These are phyloP conservation scores for Pterophyllum scalare DNA, from an alignment of 2,113 vertebrate species.

Conservation along the genomic window DNA sequence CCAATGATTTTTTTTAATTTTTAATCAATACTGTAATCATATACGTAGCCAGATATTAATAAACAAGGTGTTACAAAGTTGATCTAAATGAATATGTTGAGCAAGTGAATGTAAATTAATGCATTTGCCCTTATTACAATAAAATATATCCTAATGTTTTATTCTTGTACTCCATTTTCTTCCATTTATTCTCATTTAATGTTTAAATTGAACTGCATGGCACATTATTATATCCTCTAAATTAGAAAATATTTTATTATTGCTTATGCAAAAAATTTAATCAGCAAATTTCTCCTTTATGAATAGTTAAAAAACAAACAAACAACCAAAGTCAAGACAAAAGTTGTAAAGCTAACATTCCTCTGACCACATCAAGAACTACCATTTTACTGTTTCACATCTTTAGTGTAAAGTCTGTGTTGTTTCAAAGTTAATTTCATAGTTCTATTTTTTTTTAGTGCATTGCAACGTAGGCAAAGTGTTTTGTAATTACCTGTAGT, in stretches of 20 bases:
- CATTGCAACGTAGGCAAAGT: not conserved
- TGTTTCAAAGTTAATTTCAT: not conserved
- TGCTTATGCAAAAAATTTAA: not conserved
- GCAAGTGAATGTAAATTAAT: not conserved
- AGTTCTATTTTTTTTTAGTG: not conserved
- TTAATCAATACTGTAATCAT: not conserved
- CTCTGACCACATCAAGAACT: not conserved
- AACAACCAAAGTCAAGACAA: fast-evolving
- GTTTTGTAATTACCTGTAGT: not conserved
- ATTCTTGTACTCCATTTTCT: not conserved
- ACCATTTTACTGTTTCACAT: not conserved
- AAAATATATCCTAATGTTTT: not conserved
- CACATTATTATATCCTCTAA: not conserved
- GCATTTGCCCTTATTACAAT: not conserved
- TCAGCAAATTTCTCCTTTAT: not conserved
- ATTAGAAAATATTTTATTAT: not conserved
- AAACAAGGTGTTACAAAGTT: not conserved
- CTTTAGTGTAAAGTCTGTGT: not conserved
- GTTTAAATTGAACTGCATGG: not conserved
- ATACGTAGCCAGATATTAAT: not conserved
- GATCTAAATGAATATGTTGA: not conserved
- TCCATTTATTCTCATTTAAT: not conserved
- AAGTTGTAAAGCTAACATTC: not conserved
- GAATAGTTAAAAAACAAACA: not conserved
- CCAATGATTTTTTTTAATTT: not conserved